Base-by-base conservation (phyloP, 2,888 invertebrate species). In the Dolomedes plantarius region DNA sequence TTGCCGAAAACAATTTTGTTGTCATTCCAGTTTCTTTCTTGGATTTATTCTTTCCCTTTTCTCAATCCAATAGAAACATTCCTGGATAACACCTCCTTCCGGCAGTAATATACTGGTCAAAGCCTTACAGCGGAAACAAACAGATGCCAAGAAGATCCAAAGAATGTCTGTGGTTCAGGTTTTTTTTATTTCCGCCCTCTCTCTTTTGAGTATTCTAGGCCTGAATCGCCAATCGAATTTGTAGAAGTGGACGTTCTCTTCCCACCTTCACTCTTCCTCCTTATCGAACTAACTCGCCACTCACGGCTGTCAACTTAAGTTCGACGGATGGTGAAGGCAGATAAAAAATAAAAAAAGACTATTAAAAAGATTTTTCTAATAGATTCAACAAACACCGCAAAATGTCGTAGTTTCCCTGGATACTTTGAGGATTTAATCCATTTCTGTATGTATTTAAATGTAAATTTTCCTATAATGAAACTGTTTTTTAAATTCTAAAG, bases 161-260 rank as follows among this genome's bases (percentile, higher is more conserved):
- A 23, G 56, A 56, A 56, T 56, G 23, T 56, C 56, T 56, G 23
- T 11, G 56, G 56, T 56, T 23, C 16, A 2, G 5, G n/a, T 23
- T 56, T 16, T n/a, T 56, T 56, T 56, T 23, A n/a, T 16, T 46
- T 5, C 16, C 56, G 3, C 5, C 23, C 23, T n/a, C 16, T 11
- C 46, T 46, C 16, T 46, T 6, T 56, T 56, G 23, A 46, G 23
- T 56, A 56, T 23, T 56, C 56, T 2, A 11, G 56, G 3, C 56
- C 56, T 56, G 56, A 23, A 56, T 56, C 56, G 19, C 56, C 56
- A 56, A 56, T 56, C 56, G 56, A 56, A 56, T 56, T 56, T 56
- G 23, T 23, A 56, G 23, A 23, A 56, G 56, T 56, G 56, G 56
- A 5, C 56, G 41, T 46, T 46, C 16, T 1, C 16, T 46, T 46